phyloP scores from a whole-genome alignment of 2,888 invertebrate species.

The Tiliacea aurago region DNA sequence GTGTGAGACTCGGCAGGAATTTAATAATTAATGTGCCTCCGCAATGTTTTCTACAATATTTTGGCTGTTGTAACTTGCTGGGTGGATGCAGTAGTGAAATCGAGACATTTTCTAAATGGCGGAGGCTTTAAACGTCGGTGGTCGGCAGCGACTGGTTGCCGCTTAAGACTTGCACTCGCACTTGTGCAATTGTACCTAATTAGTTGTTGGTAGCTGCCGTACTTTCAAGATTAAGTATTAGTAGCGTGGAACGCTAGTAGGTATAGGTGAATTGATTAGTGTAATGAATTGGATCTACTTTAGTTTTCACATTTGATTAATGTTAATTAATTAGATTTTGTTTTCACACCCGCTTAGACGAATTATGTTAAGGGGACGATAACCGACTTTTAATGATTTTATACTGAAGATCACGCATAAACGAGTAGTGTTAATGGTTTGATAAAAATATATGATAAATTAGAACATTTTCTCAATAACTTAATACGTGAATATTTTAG shows the following conservation, averaged over 20 bases:
- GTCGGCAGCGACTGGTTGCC: conserved; percentile 12
- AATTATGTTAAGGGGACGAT: too few relatives aligned
- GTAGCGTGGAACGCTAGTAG: not conserved
- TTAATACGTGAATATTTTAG: too few relatives aligned
- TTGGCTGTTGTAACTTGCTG: conserved; percentile 36
- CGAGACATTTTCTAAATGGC: conserved; percentile 22
- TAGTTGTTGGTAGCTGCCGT: conserved; percentile 23
- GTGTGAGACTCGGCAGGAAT: conserved; percentile 58
- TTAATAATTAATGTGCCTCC: conserved; percentile 57
- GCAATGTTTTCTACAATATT: conserved; percentile 51
- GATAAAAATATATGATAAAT: too few relatives aligned
- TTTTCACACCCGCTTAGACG: not conserved
- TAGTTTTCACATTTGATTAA: too few relatives aligned
- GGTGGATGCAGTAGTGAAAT: conserved; percentile 3
- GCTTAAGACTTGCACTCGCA: conserved; percentile 33
- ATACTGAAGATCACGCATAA: too few relatives aligned
- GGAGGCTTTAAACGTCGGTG: conserved; percentile 30
- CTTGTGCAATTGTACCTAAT: conserved; percentile 46
- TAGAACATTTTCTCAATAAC: too few relatives aligned
- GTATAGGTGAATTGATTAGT: not conserved
- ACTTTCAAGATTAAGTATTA: conserved; percentile 8
- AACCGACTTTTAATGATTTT: too few relatives aligned
- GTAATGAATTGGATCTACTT: conserved; percentile 2
- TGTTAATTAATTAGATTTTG: too few relatives aligned
- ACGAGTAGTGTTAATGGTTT: too few relatives aligned